phyloP scores from a whole-genome alignment of 2,888 invertebrate species.

The Chymomyza procnemis region DNA sequence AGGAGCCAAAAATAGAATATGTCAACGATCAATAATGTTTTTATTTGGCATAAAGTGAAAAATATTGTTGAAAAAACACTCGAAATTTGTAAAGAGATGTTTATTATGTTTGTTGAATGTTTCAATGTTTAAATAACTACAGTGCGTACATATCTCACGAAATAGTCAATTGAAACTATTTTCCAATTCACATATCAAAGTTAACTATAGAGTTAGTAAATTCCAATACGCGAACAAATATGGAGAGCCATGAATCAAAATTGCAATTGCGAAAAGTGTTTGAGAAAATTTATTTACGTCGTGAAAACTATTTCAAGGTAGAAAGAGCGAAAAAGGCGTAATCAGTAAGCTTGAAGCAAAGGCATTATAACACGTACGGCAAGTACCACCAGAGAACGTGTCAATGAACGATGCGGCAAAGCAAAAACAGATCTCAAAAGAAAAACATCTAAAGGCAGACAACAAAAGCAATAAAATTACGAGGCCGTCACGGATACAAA shows the following conservation, averaged over 20 bases:
- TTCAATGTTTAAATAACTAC: no score
- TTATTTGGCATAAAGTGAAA: slow-evolving; percentile 1
- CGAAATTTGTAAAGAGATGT: no score
- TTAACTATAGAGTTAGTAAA: no score
- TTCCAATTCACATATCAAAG: no score
- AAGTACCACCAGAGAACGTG: slow-evolving; percentile 36
- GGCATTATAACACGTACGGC: slow-evolving; percentile 8
- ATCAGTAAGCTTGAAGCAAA: not conserved
- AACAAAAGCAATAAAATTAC: no score
- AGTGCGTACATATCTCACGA: no score
- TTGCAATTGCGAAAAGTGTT: slow-evolving; percentile 54
- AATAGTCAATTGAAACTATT: no score
- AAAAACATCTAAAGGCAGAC: slow-evolving; percentile 1
- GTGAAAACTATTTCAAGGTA: not conserved
- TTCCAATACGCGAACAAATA: no score
- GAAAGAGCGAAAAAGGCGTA: not conserved
- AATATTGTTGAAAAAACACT: slow-evolving; percentile 31
- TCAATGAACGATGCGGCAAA: slow-evolving; percentile 53
- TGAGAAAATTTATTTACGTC: slow-evolving; percentile 10
- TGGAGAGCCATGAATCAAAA: slow-evolving; percentile 26
- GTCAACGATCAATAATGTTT: no score
- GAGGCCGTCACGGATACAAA: not conserved
- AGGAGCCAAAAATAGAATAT: slow-evolving; percentile 67
- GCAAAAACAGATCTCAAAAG: no score
- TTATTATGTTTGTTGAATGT: no score